phyloP scores from a whole-genome alignment of 1,140 invertebrate genomes.

The Rhopalosiphum padi region DNA sequence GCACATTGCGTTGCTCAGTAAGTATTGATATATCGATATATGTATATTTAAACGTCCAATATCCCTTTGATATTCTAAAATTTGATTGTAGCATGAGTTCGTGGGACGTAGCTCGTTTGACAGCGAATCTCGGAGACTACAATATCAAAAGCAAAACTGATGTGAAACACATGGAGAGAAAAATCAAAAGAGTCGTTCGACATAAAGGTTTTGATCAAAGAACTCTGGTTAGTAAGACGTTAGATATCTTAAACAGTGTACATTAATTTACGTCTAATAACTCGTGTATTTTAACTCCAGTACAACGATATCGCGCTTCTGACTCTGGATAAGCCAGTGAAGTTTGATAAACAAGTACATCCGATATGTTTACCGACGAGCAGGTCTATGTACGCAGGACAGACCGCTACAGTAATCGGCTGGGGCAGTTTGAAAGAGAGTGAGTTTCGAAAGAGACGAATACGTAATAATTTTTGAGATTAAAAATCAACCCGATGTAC shows the following conservation, averaged over 20 bases:
- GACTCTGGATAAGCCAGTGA: constrained; percentile 79
- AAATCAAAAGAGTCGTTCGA: constrained; percentile 81
- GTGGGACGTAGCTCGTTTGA: constrained; percentile 82
- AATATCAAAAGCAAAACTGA: constrained; percentile 78
- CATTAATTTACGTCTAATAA: not conserved
- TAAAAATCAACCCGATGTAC: not conserved
- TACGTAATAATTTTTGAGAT: not conserved
- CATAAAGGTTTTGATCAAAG: constrained; percentile 84
- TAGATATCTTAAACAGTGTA: not conserved
- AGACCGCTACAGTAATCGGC: constrained; percentile 80
- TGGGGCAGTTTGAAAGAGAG: constrained; percentile 84
- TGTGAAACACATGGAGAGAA: constrained; percentile 76
- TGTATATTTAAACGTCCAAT: not conserved
- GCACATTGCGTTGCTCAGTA: constrained; percentile 91
- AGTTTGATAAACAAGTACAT: constrained; percentile 76
- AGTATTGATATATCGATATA: constrained; percentile 63
- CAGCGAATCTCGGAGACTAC: constrained; percentile 81
- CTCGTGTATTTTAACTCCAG: constrained; percentile 64
- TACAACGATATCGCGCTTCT: constrained; percentile 89
- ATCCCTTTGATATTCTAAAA: not conserved
- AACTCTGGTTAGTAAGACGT: constrained; percentile 70
- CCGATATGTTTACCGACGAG: constrained; percentile 82
- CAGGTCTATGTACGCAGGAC: constrained; percentile 69
- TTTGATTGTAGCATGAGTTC: constrained; percentile 79
- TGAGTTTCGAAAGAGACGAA: constrained; percentile 64